A percentile compares a stretch with the other conserved stretches of the same genome.
Conservation (phyloP, 2,888 invertebrate species). For the Galerucella nymphaeae region DNA sequence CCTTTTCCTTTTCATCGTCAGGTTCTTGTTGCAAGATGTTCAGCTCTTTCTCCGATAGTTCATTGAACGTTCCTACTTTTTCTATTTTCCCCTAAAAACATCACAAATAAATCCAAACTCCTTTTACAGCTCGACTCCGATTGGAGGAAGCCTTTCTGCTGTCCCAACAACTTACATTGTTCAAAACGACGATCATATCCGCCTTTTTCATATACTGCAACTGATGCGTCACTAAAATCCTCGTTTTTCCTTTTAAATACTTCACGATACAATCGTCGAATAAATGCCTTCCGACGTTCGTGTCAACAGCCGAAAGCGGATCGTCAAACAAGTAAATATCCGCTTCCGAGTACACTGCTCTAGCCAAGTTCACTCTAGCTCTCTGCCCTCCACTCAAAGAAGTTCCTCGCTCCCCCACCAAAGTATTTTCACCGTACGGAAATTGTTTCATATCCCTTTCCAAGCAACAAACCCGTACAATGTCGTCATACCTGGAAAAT, state of each 20-base stretch:
- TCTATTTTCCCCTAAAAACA: conserved; percentile 71
- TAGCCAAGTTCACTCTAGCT: conserved; percentile 80
- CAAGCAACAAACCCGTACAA: conserved; percentile 74
- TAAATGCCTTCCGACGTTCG: conserved; percentile 79
- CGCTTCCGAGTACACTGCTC: conserved; percentile 82
- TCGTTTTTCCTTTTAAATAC: conserved; percentile 71
- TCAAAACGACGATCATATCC: conserved; percentile 74
- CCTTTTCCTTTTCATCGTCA: conserved; percentile 56
- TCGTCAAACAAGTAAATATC: conserved; percentile 84
- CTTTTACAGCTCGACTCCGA: too few species aligned
- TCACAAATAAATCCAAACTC: too few species aligned
- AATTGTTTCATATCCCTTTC: conserved; percentile 77
- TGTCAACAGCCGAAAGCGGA: conserved; percentile 84
- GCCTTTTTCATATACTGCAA: conserved; percentile 79
- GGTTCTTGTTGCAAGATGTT: conserved; percentile 50
- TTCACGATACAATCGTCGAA: conserved; percentile 78
- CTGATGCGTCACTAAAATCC: conserved; percentile 87
- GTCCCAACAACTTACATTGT: conserved; percentile 68
- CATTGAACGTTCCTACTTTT: conserved; percentile 69
- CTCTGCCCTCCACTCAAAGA: conserved; percentile 85
- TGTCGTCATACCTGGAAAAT: conserved; percentile 55
- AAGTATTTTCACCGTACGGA: conserved; percentile 77
- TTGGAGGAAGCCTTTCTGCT: too few species aligned
- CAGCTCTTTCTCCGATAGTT: conserved; percentile 68
- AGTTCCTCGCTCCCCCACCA: conserved; percentile 83